Percentiles rank a stretch among this genome's conserved stretches.
phyloP scores from a whole-genome alignment of 2,888 invertebrate species.

The Salticus scenicus region DNA sequence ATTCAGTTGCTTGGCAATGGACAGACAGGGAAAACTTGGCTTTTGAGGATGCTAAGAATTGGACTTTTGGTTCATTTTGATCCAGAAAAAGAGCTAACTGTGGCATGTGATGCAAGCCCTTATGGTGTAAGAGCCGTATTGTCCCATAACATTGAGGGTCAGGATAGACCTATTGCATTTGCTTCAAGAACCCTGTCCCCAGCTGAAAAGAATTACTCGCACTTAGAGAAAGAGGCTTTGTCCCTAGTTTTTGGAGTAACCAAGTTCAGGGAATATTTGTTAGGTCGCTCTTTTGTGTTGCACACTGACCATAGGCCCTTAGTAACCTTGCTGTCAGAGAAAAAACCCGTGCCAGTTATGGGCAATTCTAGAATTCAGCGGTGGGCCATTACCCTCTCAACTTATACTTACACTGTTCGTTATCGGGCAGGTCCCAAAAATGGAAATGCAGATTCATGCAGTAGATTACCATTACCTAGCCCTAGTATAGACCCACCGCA shows the following conservation, averaged over 20 bases:
- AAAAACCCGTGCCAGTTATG: slow-evolving; percentile 68
- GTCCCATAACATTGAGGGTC: slow-evolving; percentile 72
- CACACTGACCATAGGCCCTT: slow-evolving; percentile 76
- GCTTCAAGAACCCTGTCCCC: slow-evolving; percentile 70
- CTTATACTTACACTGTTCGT: slow-evolving; percentile 74
- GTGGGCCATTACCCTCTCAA: slow-evolving; percentile 71
- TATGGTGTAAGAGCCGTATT: slow-evolving; percentile 72
- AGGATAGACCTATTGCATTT: slow-evolving; percentile 74
- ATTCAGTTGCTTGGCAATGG: slow-evolving; percentile 71
- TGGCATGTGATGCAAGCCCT: slow-evolving; percentile 75
- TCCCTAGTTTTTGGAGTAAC: slow-evolving; percentile 75
- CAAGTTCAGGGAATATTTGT: slow-evolving; percentile 76
- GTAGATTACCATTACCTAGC: slow-evolving; percentile 69
- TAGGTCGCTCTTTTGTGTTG: slow-evolving; percentile 75
- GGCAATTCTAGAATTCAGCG: slow-evolving; percentile 73
- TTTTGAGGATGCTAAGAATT: slow-evolving; percentile 74
- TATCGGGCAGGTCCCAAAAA: slow-evolving; percentile 73
- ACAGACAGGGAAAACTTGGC: slow-evolving; percentile 71
- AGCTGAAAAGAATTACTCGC: slow-evolving; percentile 71
- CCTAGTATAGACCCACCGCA: not conserved
- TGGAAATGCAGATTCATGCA: slow-evolving; percentile 73
- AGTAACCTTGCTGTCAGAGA: slow-evolving; percentile 54
- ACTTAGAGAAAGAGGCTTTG: slow-evolving; percentile 74
- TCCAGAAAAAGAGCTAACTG: slow-evolving; percentile 73
- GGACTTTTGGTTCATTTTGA: slow-evolving; percentile 73